Base-by-base conservation (phyloP, 2,888 invertebrate species). In the Charanyca ferruginea region DNA sequence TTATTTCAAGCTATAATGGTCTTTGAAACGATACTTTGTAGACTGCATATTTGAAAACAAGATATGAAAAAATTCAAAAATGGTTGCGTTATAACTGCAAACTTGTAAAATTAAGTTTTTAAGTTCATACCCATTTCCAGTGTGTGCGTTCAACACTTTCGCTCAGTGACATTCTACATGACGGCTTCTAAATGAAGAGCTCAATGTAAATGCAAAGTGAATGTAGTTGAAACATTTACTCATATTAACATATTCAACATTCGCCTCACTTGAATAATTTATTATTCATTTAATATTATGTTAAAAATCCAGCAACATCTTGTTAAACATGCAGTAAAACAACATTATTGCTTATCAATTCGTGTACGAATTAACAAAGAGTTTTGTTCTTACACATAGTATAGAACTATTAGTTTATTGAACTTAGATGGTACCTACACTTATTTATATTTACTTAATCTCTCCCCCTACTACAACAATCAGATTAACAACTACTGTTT, bases 161-260 rank as follows among this genome's bases (percentile, higher is more conserved):
- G 22, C 23, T 53, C 44, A 13, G 25, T 67, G 55, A 68, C 51
- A 66, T 68, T 70, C 59, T 59, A 61, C 59, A 65, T 51, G 59
- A 54, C 57, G 68, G 81, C 71, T 79, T 60, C 74, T 72, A 81
- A 84, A 85, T 81, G 78, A 84, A 84, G 79, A 81, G 75, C 84
- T 78, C 84, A 76, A 87, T 88, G 79, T 85, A 86, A 88, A 89
- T 89, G 86, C 85, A 87, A 87, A 87, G 78, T 80, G 81, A 84
- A 86, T 87, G 83, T 85, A 85, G 87, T 86, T 81, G 84, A 85
- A 88, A 86, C 84, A 86, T 87, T 86, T 84, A 83, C 79, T 76
- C 77, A 81, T 73, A 86, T 86, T 87, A 85, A 81, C 85, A 87
- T 87, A 88, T 87, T 85, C 83, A 84, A 73, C 75, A 73, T 65